phyloP scores from a whole-genome alignment of 2,113 vertebrate genomes.

The Scortum barcoo region DNA sequence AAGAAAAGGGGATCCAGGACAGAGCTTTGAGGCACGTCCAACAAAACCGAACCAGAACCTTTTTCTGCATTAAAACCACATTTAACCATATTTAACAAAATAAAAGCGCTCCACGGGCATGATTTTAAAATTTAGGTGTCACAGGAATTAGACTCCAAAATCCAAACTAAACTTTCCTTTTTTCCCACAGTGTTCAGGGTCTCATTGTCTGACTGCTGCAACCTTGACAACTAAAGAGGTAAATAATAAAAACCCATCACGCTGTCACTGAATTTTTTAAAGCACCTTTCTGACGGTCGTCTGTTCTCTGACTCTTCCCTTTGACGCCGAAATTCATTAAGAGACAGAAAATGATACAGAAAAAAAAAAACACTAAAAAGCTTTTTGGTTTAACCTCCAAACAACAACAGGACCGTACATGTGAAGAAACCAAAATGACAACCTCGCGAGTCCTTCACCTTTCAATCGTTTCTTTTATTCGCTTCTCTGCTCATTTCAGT shows the following conservation, averaged over 20 bases:
- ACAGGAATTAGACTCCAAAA: background rate
- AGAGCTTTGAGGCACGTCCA: background rate
- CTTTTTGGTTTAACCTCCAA: conserved; percentile 29
- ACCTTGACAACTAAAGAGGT: conserved; percentile 6
- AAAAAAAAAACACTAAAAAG: conserved; percentile 23
- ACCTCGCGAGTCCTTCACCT: background rate
- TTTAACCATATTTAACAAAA: background rate
- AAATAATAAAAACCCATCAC: conserved; percentile 1
- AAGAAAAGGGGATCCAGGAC: background rate
- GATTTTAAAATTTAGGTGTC: background rate
- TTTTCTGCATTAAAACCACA: background rate
- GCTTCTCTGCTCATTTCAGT: background rate
- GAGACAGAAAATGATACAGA: conserved; percentile 1
- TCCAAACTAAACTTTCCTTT: background rate
- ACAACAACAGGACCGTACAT: background rate
- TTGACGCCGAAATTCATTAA: conserved; percentile 33
- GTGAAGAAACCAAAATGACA: conserved; percentile 2
- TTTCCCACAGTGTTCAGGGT: background rate
- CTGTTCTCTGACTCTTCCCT: conserved; percentile 1
- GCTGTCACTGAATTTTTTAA: conserved; percentile 6
- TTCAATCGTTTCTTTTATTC: background rate
- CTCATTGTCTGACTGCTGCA: background rate
- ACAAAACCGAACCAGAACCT: background rate
- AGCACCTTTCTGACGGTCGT: conserved; percentile 1
- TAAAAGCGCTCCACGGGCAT: background rate